phyloP scores from a whole-genome alignment of 2,888 invertebrate genomes.

The Hyposoter dolosus region DNA sequence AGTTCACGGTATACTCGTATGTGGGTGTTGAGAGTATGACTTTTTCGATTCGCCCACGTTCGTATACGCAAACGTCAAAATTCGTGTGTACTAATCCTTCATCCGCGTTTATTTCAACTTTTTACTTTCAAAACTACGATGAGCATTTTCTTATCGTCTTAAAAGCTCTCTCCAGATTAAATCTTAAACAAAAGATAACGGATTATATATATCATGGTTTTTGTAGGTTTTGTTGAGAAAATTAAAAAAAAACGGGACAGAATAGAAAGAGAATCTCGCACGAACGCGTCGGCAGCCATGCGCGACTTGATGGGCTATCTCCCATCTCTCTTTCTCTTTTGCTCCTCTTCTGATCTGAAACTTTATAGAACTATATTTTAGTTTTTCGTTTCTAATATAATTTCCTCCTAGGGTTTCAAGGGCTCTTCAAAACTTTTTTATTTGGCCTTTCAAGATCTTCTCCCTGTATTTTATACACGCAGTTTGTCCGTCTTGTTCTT shows the following conservation, averaged over 20 bases:
- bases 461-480: not conserved
- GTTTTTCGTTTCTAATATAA: not conserved
- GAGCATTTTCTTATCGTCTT: conserved; percentile 10
- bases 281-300: conserved; percentile 76
- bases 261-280: conserved; percentile 71
- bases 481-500: not conserved
- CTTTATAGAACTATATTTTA: not conserved
- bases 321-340: conserved; percentile 10
- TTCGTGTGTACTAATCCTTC: conserved; percentile 3
- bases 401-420: not conserved
- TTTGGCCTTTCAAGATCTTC: not conserved
- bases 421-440: not conserved
- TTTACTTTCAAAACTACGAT: not conserved
- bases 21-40: conserved; percentile 11
- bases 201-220: conserved; percentile 26
- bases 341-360: conserved; percentile 30
- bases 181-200: conserved; percentile 20
- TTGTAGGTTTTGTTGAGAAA: conserved; percentile 18
- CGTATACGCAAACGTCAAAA: conserved; percentile 45
- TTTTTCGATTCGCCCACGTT: conserved; percentile 25
- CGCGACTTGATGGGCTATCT: conserved; percentile 72
- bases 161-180: conserved; percentile 10
- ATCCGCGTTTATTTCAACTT: not conserved
- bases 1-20: not conserved
- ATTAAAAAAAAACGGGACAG: conserved; percentile 43